A percentile compares a stretch with the other conserved stretches of the same genome.
phyloP scores from a whole-genome alignment of 2,888 invertebrate species.

The Ischnura elegans region DNA sequence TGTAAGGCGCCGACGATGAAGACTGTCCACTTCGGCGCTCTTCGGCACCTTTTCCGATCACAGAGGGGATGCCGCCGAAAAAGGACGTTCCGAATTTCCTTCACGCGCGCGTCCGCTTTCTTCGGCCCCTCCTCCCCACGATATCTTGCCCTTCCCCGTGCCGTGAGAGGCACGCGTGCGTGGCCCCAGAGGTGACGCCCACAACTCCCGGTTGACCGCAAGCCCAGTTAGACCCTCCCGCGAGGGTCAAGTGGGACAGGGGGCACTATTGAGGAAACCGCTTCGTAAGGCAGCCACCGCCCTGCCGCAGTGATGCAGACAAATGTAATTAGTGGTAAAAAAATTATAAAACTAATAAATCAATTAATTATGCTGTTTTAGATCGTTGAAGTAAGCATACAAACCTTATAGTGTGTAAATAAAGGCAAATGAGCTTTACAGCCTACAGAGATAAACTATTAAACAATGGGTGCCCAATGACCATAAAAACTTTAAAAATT shows the following conservation, averaged over 20 bases:
- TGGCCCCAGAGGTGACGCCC: not conserved
- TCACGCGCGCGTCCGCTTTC: constrained; percentile 34
- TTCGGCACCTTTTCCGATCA: constrained; percentile 5
- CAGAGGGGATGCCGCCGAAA: not conserved
- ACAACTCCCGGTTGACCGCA: constrained; percentile 13
- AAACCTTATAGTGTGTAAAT: too few species aligned
- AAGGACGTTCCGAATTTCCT: constrained; percentile 21
- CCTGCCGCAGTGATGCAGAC: not conserved
- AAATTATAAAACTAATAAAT: too few species aligned
- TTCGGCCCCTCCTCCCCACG: not conserved
- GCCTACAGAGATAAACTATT: too few species aligned
- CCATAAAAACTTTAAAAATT: too few species aligned
- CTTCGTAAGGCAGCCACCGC: not conserved
- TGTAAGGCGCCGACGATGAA: not conserved
- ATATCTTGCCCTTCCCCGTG: not conserved
- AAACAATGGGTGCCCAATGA: too few species aligned
- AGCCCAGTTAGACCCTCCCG: not conserved
- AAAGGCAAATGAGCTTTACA: too few species aligned
- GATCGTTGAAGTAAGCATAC: too few species aligned
- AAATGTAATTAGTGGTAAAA: too few species aligned
- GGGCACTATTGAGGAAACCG: not conserved
- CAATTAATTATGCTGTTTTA: too few species aligned
- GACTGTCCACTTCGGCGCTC: not conserved
- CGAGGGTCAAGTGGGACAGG: not conserved
- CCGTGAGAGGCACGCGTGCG: not conserved